Conservation (phyloP, 2,888 invertebrate genomes). For the Leptopilina myrica region DNA sequence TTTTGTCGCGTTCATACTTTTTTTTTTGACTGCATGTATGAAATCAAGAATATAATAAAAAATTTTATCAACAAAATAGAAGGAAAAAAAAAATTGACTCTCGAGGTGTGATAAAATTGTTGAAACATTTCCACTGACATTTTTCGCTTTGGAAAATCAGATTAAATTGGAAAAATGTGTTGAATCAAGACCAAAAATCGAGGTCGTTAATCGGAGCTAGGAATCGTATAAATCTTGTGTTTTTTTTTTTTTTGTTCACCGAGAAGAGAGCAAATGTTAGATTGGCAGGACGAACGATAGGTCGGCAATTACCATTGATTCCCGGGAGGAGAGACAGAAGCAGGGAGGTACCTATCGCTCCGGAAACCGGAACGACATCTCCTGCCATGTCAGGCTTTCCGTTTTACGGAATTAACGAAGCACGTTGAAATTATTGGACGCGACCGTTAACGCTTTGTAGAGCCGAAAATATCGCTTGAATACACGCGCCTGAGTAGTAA, state of each 20-base stretch:
- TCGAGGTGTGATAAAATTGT: background rate
- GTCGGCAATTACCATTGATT: conserved; percentile 54
- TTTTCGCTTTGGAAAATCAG: background rate
- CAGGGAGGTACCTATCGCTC: conserved; percentile 34
- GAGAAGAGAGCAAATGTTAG: conserved; percentile 41
- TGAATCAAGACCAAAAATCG: conserved; percentile 10
- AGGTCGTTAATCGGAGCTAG: conserved; percentile 32
- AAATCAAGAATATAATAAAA: background rate
- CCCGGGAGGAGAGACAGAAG: conserved; percentile 46
- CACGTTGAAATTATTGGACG: conserved; percentile 37
- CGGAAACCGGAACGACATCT: conserved; percentile 27
- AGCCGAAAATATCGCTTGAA: conserved; percentile 34
- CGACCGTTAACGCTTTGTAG: conserved; percentile 39
- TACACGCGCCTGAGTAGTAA: conserved; percentile 29
- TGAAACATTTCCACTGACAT: background rate
- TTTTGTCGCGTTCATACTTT: no score
- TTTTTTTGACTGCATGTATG: no score
- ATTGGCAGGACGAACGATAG: conserved; percentile 51
- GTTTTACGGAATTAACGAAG: conserved; percentile 40
- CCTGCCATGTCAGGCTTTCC: conserved; percentile 28
- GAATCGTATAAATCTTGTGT: conserved; percentile 22
- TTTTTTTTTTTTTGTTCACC: conserved; percentile 1
- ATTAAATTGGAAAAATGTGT: conserved; percentile 20
- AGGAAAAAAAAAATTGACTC: background rate
- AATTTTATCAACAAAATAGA: background rate